Evolutionary conservation across 2,113 vertebrate species (phyloP), one percentile per base, ranked within the genome.

Genomic region (Macquaria australasica): DNA sequence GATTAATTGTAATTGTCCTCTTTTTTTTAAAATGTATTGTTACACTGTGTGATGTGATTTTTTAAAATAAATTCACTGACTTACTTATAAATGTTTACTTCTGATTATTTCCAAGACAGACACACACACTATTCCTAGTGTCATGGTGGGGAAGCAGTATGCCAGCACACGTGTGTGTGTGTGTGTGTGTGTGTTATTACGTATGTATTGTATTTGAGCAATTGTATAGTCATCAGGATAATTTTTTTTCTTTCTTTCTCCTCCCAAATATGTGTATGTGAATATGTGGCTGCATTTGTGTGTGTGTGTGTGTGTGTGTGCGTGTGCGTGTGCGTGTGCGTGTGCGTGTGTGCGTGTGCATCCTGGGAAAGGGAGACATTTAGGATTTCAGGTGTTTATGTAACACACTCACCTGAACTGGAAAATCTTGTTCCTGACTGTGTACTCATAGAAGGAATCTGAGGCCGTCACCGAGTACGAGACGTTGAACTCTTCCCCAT

Each of bases 401-500:
- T 55, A 83, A 81, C 53, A 62, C 21, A 10, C 82, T 87, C 66
- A 96, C 96, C 94, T 93, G 75, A 96, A 96, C 87, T 87, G 91
- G 81, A 96, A 94, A 78, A 96, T 95, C 81, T 87, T 91, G 91
- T 95, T 96, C 72, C 63, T 89, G 73, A 95, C 85, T 0, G 94
- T 90, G n/a, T 95, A 94, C 21, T 96, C 81, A 6, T 95, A 95
- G 84, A 96, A 97, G 14, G 89, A 93, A 79, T 96, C 92, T 50
- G 92, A 90, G 1, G 93, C 95, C 0, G 79, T 94, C 75, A 96
- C 91, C 0, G 93, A 90, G 78, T 95, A 95, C 0, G 91, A 88
- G 53, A 96, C 95, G n/a, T 95, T 96, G 82, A 97, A 96, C 82
- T 96, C 94, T 77, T 96, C 93, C 4, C 95, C 95, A 7, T 91